Evolutionary conservation across 2,888 invertebrate genomes (phyloP).

Genomic region (Aplocera efformata): DNA sequence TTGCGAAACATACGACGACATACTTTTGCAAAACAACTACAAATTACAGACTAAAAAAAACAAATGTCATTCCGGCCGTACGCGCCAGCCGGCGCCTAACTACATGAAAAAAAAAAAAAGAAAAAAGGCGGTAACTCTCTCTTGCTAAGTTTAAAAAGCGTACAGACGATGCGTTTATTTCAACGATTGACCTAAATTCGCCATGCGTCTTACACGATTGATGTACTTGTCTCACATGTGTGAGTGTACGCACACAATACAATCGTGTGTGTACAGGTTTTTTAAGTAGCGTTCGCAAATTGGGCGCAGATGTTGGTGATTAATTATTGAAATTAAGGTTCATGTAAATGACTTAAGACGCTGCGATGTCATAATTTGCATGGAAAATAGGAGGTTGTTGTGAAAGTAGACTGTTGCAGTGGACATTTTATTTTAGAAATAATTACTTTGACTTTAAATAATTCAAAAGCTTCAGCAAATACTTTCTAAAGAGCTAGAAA

Average conservation of each 20-base stretch:
- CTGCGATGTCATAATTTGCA: conserved; percentile 12
- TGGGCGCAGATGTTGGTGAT: conserved; percentile 14
- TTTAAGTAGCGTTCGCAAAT: conserved; percentile 32
- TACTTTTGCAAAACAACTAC: conserved; percentile 14
- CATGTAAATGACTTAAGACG: conserved; percentile 9
- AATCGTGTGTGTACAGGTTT: conserved; percentile 36
- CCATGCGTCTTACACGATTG: conserved; percentile 48
- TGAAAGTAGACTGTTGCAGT: too few species aligned
- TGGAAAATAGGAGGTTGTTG: conserved; percentile 3
- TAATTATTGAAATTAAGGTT: conserved; percentile 21
- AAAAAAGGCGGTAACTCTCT: conserved; percentile 38
- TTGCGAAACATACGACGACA: conserved; percentile 10
- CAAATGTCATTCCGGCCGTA: conserved; percentile 19
- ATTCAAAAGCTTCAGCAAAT: too few species aligned
- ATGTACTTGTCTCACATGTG: conserved; percentile 32
- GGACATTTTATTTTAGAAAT: too few species aligned
- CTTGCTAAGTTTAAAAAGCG: conserved; percentile 27
- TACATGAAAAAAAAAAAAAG: conserved; percentile 38
- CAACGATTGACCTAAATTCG: conserved; percentile 73
- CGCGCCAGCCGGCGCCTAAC: conserved; percentile 41
- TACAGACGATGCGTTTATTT: conserved; percentile 59
- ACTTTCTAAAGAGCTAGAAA: too few species aligned
- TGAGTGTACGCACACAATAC: conserved; percentile 36
- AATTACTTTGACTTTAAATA: too few species aligned
- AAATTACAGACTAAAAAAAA: conserved; percentile 22